A percentile compares a stretch with the other conserved stretches of the same genome.
Evolutionary conservation across 2,113 vertebrate species (phyloP).

Genomic region (Stegostoma tigrinum): DNA sequence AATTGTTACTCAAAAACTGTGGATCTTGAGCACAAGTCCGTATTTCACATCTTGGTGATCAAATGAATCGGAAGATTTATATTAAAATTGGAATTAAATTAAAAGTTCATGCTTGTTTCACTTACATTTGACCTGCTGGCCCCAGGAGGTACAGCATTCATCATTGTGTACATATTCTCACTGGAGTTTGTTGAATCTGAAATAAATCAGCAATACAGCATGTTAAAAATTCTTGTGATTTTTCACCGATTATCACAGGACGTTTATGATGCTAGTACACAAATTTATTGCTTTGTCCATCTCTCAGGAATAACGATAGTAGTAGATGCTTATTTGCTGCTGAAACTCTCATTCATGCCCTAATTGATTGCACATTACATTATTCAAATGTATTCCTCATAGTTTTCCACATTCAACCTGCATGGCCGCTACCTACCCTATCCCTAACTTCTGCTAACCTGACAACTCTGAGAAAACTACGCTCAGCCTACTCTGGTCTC

Average conservation of each 20-base stretch:
- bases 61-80: not conserved
- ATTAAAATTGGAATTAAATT: not conserved
- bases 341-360: not conserved
- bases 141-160: conserved; percentile 88
- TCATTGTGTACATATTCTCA: conserved; percentile 98
- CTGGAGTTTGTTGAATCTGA: conserved; percentile 96
- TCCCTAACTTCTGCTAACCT: not conserved
- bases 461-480: not conserved
- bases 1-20: too few relatives aligned
- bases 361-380: not conserved
- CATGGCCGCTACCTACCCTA: not conserved
- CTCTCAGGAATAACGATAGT: not conserved
- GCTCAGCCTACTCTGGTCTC: not conserved
- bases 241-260: not conserved
- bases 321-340: not conserved
- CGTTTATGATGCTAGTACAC: not conserved
- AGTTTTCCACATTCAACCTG: not conserved
- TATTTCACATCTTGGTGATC: not conserved
- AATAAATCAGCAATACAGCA: conserved; percentile 47
- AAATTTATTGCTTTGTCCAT: not conserved
- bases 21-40: not conserved
- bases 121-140: conserved; percentile 92
- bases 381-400: not conserved
- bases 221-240: not conserved
- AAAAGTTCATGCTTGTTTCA: conserved; percentile 40